These are phyloP conservation scores for Pristiophorus japonicus DNA, from an alignment of 2,113 vertebrate genomes.

Conservation along the genomic window DNA sequence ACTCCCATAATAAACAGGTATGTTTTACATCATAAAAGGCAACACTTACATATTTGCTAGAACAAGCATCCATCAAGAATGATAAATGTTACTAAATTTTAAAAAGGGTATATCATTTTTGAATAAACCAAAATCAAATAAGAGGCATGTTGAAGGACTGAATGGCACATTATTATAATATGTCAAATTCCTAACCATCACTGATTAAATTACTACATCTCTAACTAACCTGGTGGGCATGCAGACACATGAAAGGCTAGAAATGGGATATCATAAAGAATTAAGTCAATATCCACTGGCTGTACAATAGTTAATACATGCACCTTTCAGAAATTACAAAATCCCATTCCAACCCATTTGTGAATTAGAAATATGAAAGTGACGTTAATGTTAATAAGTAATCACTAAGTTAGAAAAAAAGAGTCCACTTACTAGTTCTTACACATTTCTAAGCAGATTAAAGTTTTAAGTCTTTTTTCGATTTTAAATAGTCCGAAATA, in stretches of 20 bases:
- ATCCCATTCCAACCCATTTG: not conserved
- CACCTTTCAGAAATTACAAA: not conserved
- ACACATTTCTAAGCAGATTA: not conserved
- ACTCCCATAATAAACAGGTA: not conserved
- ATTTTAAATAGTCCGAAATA: not conserved
- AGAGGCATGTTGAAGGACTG: not conserved
- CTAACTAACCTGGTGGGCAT: not conserved
- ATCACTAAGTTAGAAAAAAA: not conserved
- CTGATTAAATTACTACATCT: not conserved
- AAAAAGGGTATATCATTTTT: not conserved
- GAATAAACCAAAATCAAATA: not conserved
- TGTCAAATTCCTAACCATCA: not conserved
- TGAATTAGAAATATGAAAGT: not conserved
- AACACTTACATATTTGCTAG: not conserved
- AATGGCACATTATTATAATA: conserved; percentile 2
- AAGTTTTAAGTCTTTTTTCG: not conserved
- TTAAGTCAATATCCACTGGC: not conserved
- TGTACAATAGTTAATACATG: not conserved
- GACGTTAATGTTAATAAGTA: not conserved
- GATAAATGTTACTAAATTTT: not conserved
- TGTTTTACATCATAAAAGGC: not conserved
- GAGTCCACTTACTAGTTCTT: not conserved
- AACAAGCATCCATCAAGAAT: not conserved
- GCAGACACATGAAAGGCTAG: not conserved
- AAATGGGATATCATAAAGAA: not conserved